These are phyloP conservation scores for Tragelaphus strepsiceros DNA, from an alignment of 2,113 vertebrate species.

Conservation along the genomic window DNA sequence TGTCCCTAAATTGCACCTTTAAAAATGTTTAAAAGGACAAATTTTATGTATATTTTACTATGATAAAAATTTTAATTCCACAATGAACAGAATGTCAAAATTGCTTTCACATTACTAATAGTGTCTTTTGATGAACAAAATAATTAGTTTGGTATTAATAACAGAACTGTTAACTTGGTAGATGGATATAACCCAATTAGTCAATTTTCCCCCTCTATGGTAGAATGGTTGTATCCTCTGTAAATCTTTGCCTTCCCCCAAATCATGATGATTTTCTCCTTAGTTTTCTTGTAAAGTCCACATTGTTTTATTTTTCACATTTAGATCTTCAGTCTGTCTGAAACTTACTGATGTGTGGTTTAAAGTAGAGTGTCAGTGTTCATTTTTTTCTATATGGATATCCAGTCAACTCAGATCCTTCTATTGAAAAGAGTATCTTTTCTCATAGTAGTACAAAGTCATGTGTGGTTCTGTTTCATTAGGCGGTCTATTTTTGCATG, in stretches of 20 bases:
- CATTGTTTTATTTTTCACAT: background rate
- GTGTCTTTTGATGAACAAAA: background rate
- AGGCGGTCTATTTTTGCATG: background rate
- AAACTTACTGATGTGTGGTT: background rate
- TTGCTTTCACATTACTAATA: background rate
- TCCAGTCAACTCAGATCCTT: background rate
- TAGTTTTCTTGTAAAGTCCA: background rate
- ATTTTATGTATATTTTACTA: background rate
- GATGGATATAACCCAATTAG: background rate
- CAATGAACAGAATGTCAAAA: background rate
- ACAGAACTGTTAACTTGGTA: background rate
- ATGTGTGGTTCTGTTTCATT: background rate
- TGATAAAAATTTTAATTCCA: background rate
- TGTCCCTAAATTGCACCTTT: background rate
- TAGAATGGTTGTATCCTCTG: background rate
- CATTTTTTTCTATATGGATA: background rate
- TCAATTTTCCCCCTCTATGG: background rate
- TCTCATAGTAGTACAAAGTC: background rate
- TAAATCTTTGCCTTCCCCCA: background rate
- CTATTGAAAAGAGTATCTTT: background rate
- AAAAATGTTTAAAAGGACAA: background rate
- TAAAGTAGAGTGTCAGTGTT: background rate
- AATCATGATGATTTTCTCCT: background rate
- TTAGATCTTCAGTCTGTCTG: background rate
- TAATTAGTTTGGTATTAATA: background rate